Evolutionary conservation across 2,888 invertebrate genomes (phyloP), one percentile per base, ranked within the genome.

Genomic region (Elegia similella): DNA sequence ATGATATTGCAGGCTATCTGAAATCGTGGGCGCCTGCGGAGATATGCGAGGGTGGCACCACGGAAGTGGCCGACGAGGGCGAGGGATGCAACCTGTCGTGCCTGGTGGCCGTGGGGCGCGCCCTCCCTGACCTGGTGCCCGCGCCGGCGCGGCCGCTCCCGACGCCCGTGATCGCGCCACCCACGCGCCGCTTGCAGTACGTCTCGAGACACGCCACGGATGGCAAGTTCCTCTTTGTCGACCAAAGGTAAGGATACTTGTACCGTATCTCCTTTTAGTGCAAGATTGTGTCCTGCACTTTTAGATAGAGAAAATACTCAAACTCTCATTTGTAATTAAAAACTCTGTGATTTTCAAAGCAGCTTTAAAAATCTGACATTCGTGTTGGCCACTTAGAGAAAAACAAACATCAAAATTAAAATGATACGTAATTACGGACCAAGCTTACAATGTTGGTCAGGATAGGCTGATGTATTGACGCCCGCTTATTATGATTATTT

Each of bases 201-300:
- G 93, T 95, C 47, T 97, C 98, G 0, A 88, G 98, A 1, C 97
- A 98, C 78, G 95, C 97, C 0, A 93, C 95, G 55, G 98, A 98
- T 78, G 98, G 98, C 6, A 98, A 98, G 86, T 98, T 98, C 85
- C 89, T 97, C 3, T 98, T 97, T 78, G 96, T 98, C 5, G 98
- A 98, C 82, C 98, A 98, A 84, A 95, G 97, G 97, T 96, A 66
- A 70, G 8, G 23, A 23, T 23, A 23, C 2, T 23, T 23, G 23
- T 5, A 23, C 23, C 23, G 23, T 23, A 23, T 23, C 2, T 23
- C 5, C 2, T 23, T 23, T 23, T 23, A 23, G 2, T 23, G 2
- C 23, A 23, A 23, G 23, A 23, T 23, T 23, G 23, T 23, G 23
- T 23, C 5, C 23, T 23, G 2, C 23, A 23, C 23, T 23, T 23